phyloP scores from a whole-genome alignment of 2,888 invertebrate species.

The Tricholauxania praeusta region DNA sequence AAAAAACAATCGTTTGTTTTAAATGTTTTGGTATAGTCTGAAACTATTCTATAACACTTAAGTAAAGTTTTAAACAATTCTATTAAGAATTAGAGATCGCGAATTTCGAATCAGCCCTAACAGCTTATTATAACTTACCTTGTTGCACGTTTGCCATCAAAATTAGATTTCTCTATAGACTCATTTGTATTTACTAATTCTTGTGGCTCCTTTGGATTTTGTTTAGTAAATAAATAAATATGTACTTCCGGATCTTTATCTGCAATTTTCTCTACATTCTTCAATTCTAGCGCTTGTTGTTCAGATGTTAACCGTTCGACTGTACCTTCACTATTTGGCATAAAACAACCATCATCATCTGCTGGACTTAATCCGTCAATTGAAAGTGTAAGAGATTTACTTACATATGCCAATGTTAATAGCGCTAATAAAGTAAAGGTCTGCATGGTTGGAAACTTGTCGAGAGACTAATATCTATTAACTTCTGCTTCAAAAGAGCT shows the following conservation, averaged over 20 bases:
- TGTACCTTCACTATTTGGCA: conserved; percentile 1
- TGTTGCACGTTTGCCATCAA: conserved; percentile 1
- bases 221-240: conserved; percentile 1
- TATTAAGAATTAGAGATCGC: too few relatives aligned
- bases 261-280: not conserved
- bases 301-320: not conserved
- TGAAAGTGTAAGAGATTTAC: not conserved
- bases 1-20: too few relatives aligned
- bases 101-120: too few relatives aligned
- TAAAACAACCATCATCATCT: not conserved
- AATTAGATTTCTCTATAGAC: conserved; percentile 3
- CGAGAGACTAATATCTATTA: not conserved
- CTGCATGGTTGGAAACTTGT: not conserved
- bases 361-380: too few relatives aligned
- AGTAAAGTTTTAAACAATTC: too few relatives aligned
- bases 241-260: not conserved
- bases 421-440: not conserved
- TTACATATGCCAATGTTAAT: not conserved
- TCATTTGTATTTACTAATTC: not conserved
- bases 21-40: too few relatives aligned
- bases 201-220: not conserved
- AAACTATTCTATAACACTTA: too few relatives aligned
- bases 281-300: not conserved
- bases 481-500: too few relatives aligned
- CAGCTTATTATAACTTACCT: not conserved